Evolutionary conservation across 2,797 vertebrate genomes (phyloP).

Genomic region (Intellagama lesueurii): DNA sequence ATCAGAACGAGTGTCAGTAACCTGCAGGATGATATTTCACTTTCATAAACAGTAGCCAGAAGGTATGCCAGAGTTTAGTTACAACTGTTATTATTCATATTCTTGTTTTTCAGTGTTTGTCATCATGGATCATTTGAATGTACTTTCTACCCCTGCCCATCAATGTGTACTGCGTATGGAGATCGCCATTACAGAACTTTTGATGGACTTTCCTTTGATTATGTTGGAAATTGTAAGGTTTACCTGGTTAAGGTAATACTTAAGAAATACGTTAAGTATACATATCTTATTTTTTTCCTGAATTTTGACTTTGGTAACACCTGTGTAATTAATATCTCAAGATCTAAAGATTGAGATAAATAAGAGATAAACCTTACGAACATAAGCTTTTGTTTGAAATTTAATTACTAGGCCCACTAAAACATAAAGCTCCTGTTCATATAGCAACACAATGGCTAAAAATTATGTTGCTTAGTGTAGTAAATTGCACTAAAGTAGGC

Average conservation of each 20-base stretch:
- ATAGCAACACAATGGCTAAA: neutral
- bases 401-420: neutral
- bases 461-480: too few relatives aligned
- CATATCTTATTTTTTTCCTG: neutral
- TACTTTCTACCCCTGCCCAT: slow-evolving; percentile 88
- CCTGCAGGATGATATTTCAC: neutral
- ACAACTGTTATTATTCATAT: slow-evolving; percentile 25
- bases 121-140: slow-evolving; percentile 92
- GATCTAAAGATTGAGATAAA: neutral
- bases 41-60: neutral
- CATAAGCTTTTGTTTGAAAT: neutral
- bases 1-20: neutral
- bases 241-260: slow-evolving; percentile 91
- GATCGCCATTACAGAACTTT: slow-evolving; percentile 96
- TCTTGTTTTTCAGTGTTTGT: slow-evolving; percentile 89
- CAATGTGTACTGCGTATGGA: slow-evolving; percentile 92
- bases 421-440: neutral
- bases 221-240: slow-evolving; percentile 90
- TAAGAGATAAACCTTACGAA: neutral
- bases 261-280: too few relatives aligned
- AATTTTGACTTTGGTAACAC: neutral
- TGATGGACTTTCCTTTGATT: slow-evolving; percentile 93
- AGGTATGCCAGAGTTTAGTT: neutral
- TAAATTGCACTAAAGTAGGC: too few relatives aligned
- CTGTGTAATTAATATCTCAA: neutral